phyloP scores from a whole-genome alignment of 1,140 invertebrate species.

The Bombus turneri region DNA sequence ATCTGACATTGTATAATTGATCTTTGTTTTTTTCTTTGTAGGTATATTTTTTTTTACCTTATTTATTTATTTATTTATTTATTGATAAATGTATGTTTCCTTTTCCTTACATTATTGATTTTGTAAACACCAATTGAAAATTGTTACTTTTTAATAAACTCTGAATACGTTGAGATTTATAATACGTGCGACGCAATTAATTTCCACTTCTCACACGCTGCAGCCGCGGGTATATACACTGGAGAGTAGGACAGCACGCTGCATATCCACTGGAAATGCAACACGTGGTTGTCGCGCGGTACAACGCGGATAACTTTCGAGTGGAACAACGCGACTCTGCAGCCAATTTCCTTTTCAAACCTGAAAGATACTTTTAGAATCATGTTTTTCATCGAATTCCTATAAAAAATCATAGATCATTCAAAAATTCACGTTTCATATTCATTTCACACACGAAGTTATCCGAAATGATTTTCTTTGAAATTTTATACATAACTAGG shows the following conservation, averaged over 20 bases:
- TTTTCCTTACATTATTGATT: neutral
- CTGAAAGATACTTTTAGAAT: neutral
- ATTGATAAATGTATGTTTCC: neutral
- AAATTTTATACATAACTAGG: neutral
- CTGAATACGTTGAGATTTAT: neutral
- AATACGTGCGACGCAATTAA: slow-evolving; percentile 13
- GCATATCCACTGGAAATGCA: slow-evolving; percentile 60
- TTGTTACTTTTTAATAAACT: slow-evolving; percentile 31
- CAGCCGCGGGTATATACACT: neutral
- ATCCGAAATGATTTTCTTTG: neutral
- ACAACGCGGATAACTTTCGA: slow-evolving; percentile 43
- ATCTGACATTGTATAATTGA: no score
- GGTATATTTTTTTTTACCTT: neutral
- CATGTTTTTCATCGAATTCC: neutral
- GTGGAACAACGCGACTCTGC: neutral
- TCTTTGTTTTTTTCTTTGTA: neutral
- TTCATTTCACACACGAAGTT: neutral
- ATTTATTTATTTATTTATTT: slow-evolving; percentile 26
- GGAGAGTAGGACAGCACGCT: slow-evolving; percentile 22
- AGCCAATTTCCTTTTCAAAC: neutral
- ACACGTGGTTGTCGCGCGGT: slow-evolving; percentile 66
- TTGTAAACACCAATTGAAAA: neutral
- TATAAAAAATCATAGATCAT: neutral
- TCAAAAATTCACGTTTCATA: neutral
- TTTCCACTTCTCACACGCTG: slow-evolving; percentile 19